phyloP scores from a whole-genome alignment of 2,888 invertebrate species.

The Epicampocera succincta region DNA sequence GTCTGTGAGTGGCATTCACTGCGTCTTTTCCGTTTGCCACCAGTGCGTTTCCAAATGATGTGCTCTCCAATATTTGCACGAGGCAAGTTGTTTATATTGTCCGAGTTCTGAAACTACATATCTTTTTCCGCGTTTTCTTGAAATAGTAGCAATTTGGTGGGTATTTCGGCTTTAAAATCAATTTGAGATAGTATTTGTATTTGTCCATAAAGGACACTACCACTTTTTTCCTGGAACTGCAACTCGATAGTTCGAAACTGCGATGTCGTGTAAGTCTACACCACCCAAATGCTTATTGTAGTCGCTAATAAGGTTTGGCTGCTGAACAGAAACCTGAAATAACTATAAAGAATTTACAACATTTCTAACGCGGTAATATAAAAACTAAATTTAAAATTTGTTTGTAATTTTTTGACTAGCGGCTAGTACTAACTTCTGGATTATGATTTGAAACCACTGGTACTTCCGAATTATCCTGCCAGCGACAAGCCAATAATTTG shows the following conservation, averaged over 20 bases:
- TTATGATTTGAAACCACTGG: slow-evolving; percentile 26
- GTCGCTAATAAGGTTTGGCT: not conserved
- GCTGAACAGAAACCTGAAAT: not conserved
- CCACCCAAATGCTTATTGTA: slow-evolving; percentile 31
- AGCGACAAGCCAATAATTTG: slow-evolving; percentile 1
- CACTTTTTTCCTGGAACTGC: not conserved
- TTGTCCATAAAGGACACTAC: not conserved
- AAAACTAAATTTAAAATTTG: not conserved
- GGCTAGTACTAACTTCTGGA: slow-evolving; percentile 4
- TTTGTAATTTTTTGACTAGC: slow-evolving; percentile 10
- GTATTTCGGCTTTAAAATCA: no score
- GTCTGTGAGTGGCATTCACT: no score
- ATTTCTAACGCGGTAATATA: no score
- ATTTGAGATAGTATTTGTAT: not conserved
- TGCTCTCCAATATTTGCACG: no score
- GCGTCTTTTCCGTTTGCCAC: no score
- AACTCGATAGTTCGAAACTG: slow-evolving; percentile 17
- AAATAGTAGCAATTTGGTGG: no score
- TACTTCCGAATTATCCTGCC: slow-evolving; percentile 29
- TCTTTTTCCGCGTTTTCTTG: no score
- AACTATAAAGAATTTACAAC: no score
- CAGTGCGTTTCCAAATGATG: no score
- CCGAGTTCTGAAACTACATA: no score
- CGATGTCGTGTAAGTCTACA: slow-evolving; percentile 22
- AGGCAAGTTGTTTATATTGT: no score